phyloP scores from a whole-genome alignment of 1,140 invertebrate species.

The Cotesia typhae region DNA sequence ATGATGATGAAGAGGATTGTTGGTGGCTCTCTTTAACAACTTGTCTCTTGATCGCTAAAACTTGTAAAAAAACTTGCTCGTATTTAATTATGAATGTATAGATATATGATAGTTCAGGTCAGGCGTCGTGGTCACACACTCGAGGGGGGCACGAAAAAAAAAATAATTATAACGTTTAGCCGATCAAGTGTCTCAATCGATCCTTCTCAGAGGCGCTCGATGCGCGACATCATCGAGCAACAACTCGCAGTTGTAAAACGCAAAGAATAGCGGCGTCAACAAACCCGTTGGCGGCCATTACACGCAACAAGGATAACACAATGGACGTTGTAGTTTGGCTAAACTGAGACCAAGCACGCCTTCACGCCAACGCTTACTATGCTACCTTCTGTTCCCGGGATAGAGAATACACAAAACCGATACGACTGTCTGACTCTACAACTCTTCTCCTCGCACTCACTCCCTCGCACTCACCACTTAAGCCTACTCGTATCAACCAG shows the following conservation, averaged over 20 bases:
- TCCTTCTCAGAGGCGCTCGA: conserved; percentile 26
- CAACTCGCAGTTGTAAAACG: conserved; percentile 8
- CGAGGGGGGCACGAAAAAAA: conserved; percentile 10
- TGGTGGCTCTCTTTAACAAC: conserved; percentile 31
- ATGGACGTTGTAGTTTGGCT: conserved; percentile 52
- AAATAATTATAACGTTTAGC: conserved; percentile 9
- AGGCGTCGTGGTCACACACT: conserved; percentile 21
- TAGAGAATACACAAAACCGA: conserved; percentile 31
- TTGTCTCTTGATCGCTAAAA: conserved; percentile 41
- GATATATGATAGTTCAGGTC: neutral
- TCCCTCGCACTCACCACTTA: conserved; percentile 26
- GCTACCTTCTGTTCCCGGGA: conserved; percentile 10
- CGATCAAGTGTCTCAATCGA: neutral
- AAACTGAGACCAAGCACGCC: conserved; percentile 25
- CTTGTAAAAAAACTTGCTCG: conserved; percentile 36
- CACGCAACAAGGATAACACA: conserved; percentile 57
- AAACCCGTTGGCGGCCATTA: conserved; percentile 55
- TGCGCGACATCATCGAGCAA: conserved; percentile 34
- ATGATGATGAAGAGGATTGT: no score
- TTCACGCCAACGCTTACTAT: neutral
- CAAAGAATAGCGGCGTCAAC: conserved; percentile 45
- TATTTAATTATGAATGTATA: no score
- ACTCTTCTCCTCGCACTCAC: conserved; percentile 37
- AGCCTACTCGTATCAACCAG: conserved; percentile 7
- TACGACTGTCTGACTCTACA: conserved; percentile 33